A percentile compares a stretch with the other conserved stretches of the same genome.
phyloP scores from a whole-genome alignment of 2,797 vertebrate species.

The Ctenopoma multispine region DNA sequence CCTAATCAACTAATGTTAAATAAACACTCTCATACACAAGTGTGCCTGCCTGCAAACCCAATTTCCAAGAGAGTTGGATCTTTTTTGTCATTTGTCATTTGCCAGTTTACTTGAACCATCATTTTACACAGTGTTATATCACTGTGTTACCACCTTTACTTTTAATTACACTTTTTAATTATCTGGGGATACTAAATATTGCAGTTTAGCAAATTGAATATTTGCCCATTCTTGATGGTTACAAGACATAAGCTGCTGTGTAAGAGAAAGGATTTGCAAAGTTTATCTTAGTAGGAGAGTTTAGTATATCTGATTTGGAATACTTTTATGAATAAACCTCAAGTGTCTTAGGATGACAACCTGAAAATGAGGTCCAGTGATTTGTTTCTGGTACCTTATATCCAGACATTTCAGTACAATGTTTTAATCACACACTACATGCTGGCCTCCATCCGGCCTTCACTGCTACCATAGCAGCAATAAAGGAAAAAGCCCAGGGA shows the following conservation, averaged over 20 bases:
- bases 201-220: neutral
- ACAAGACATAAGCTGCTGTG: neutral
- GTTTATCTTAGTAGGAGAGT: neutral
- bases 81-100: too few relatives aligned
- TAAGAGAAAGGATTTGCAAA: neutral
- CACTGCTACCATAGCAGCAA: neutral
- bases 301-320: neutral
- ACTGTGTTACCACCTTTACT: too few relatives aligned
- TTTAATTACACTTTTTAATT: too few relatives aligned
- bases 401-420: neutral
- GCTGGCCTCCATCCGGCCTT: neutral
- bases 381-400: neutral
- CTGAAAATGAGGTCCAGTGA: rapidly evolving
- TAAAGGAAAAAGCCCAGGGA: neutral
- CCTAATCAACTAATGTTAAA: neutral
- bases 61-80: too few relatives aligned
- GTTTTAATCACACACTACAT: slow-evolving; percentile 4
- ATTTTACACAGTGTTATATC: too few relatives aligned
- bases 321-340: neutral
- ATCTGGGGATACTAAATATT: neutral
- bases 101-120: too few relatives aligned
- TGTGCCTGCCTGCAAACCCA: too few relatives aligned
- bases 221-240: neutral
- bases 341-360: neutral
- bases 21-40: neutral